Conservation (phyloP, 2,888 invertebrate genomes). For the Cephus spinipes region DNA sequence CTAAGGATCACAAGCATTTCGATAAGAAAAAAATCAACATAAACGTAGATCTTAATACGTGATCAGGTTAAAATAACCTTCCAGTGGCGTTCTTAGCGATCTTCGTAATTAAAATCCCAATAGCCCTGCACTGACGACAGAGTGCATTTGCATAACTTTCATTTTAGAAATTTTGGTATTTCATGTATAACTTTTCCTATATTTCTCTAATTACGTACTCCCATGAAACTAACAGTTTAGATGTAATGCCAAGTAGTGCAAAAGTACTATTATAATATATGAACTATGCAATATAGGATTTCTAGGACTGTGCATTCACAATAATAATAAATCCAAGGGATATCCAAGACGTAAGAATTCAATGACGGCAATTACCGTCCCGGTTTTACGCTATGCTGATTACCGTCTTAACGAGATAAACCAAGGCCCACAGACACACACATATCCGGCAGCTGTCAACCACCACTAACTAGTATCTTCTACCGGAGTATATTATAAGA, state of each 20-base stretch:
- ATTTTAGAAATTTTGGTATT: neutral
- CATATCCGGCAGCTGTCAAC: neutral
- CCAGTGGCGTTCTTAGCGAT: neutral
- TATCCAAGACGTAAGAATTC: neutral
- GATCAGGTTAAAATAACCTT: neutral
- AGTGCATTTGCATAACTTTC: neutral
- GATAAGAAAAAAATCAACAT: neutral
- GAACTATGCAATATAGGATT: neutral
- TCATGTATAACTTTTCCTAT: neutral
- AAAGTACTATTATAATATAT: neutral
- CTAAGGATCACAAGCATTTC: neutral
- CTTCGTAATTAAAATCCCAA: neutral
- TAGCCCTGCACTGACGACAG: neutral
- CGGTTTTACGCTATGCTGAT: constrained; percentile 11
- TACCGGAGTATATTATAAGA: neutral
- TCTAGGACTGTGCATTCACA: neutral
- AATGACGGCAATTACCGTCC: neutral
- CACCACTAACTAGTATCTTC: neutral
- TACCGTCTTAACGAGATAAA: constrained; percentile 23
- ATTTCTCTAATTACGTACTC: neutral
- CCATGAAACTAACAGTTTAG: neutral
- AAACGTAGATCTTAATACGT: neutral
- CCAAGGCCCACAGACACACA: neutral
- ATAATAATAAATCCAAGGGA: neutral
- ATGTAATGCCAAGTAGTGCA: neutral